Percentiles rank a stretch among this genome's conserved stretches.
phyloP scores from a whole-genome alignment of 2,888 invertebrate species.

The Merodon equestris region DNA sequence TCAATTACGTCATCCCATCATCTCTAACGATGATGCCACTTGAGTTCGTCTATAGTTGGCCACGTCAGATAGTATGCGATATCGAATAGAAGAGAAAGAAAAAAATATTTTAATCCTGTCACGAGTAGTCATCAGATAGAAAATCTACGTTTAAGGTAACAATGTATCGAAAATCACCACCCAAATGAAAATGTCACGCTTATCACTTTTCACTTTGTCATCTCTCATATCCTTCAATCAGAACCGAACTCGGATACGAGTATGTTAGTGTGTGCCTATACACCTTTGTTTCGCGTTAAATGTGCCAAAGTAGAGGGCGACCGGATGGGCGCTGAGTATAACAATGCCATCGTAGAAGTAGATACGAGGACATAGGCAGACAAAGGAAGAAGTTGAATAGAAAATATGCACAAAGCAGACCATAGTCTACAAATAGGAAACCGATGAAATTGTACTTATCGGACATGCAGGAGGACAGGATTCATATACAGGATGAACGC shows the following conservation, averaged over 20 bases:
- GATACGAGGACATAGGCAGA: neutral
- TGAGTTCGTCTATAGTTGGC: conserved; percentile 2
- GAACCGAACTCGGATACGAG: too few relatives aligned
- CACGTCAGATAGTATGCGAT: conserved; percentile 15
- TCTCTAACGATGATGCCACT: conserved; percentile 34
- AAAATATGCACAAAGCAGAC: conserved; percentile 40
- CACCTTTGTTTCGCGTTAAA: conserved; percentile 46
- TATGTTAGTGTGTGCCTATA: conserved; percentile 13
- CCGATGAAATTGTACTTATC: conserved; percentile 57
- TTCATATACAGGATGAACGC: conserved; percentile 26
- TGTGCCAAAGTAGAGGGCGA: conserved; percentile 55
- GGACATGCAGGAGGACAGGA: conserved; percentile 54
- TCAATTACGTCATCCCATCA: conserved; percentile 35
- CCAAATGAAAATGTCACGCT: conserved; percentile 77
- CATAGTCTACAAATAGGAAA: conserved; percentile 46
- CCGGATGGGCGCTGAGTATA: conserved; percentile 54
- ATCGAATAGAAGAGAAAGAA: conserved; percentile 40
- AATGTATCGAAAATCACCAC: conserved; percentile 72
- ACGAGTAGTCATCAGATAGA: conserved; percentile 42
- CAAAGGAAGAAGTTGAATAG: conserved; percentile 14
- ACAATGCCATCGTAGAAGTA: conserved; percentile 9
- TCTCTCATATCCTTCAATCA: conserved; percentile 22
- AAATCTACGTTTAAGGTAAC: conserved; percentile 29
- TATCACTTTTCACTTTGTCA: conserved; percentile 71
- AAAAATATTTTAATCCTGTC: conserved; percentile 64